A percentile compares a stretch with the other conserved stretches of the same genome.
These are phyloP conservation scores for Subanguina moxae DNA, from an alignment of 1,140 invertebrate species.

Conservation along the genomic window DNA sequence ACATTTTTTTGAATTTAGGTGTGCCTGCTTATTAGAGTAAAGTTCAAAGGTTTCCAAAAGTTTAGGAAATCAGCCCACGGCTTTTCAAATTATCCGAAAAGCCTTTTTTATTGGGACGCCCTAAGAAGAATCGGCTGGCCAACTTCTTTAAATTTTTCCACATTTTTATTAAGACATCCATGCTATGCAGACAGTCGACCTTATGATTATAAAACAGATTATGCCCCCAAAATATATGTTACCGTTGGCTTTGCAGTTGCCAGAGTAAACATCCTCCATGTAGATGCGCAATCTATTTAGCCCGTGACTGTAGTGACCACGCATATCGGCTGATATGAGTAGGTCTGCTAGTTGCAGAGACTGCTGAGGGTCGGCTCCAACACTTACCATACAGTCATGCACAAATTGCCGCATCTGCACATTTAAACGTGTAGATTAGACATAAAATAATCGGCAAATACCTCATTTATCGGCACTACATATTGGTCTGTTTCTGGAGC, in stretches of 20 bases:
- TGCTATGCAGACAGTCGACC: background rate
- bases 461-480: background rate
- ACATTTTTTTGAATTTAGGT: no score
- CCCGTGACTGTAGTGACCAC: conserved; percentile 45
- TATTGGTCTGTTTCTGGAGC: background rate
- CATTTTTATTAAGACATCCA: no score
- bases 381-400: conserved; percentile 28
- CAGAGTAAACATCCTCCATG: conserved; percentile 40
- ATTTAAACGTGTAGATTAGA: background rate
- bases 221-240: background rate
- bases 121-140: no score
- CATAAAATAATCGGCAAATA: conserved; percentile 3
- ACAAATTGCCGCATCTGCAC: conserved; percentile 40
- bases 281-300: conserved; percentile 47
- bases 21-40: no score
- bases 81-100: no score
- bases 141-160: no score
- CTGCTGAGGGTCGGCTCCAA: conserved; percentile 29
- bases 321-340: conserved; percentile 35
- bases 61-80: no score
- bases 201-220: conserved; percentile 3
- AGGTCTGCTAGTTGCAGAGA: conserved; percentile 44
- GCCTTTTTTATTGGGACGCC: no score
- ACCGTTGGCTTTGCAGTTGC: conserved; percentile 34
- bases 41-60: no score